phyloP scores from a whole-genome alignment of 1,140 invertebrate genomes.

The Drosophila simulans region DNA sequence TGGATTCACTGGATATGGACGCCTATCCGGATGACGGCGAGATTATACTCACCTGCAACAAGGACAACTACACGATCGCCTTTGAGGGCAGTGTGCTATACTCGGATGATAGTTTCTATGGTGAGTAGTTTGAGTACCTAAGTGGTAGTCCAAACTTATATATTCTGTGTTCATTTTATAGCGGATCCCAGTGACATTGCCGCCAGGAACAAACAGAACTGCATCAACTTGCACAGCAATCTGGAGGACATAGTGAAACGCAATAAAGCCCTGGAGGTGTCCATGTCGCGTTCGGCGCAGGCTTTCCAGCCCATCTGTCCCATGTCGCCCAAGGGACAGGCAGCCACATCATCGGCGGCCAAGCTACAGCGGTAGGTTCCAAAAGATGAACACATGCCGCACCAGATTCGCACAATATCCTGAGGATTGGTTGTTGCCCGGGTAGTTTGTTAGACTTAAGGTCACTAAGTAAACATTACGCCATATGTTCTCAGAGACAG shows the following conservation, averaged over 20 bases:
- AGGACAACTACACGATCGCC: slow-evolving; percentile 97
- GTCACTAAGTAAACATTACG: background rate
- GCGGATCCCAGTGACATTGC: slow-evolving; percentile 77
- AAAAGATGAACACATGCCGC: background rate
- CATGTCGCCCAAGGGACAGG: slow-evolving; percentile 88
- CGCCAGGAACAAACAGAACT: slow-evolving; percentile 79
- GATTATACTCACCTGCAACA: slow-evolving; percentile 95
- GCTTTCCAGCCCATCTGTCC: slow-evolving; percentile 93
- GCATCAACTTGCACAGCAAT: slow-evolving; percentile 83
- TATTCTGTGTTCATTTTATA: slow-evolving; percentile 2
- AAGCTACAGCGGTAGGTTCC: slow-evolving; percentile 80
- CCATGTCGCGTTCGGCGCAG: slow-evolving; percentile 92
- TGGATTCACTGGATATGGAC: slow-evolving; percentile 95
- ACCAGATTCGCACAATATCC: slow-evolving; percentile 12
- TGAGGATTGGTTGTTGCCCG: slow-evolving; percentile 44
- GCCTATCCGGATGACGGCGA: slow-evolving; percentile 89
- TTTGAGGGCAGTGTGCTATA: slow-evolving; percentile 96
- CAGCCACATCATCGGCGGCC: slow-evolving; percentile 49
- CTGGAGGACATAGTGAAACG: slow-evolving; percentile 83
- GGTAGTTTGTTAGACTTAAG: background rate
- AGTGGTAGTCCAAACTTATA: background rate
- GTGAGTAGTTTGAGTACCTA: slow-evolving; percentile 78
- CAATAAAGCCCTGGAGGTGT: slow-evolving; percentile 87
- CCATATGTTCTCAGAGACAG: background rate
- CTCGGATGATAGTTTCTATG: slow-evolving; percentile 93